Evolutionary conservation across 2,797 vertebrate species (phyloP), one percentile per base, ranked within the genome.

Genomic region (Poecilia gillii): DNA sequence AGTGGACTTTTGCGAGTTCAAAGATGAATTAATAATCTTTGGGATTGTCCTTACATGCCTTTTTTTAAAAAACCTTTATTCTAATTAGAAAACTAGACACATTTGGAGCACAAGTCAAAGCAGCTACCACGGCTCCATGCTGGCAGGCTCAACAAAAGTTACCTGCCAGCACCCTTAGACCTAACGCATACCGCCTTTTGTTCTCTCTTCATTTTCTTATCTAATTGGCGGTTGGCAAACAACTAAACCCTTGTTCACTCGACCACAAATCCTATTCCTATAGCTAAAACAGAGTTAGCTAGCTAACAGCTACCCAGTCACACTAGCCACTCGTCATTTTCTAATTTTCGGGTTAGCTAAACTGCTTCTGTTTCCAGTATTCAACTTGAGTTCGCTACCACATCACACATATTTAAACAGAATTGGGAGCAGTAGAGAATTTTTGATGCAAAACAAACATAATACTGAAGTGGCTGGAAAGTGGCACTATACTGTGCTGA

Each of bases 371-470:
- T n/a, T 33, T 76, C 66, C 7, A 49, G 4, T 23, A 33, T 51
- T n/a, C 9, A 25, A n/a, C 25, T 53, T 23, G 7, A 68, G 23
- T 39, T 68, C 20, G 20, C 20, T 12, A 68, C 8, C 64, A 23
- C 7, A 41, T 41, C 20, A 41, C 33, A 25, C 2, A 68, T 25
- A 39, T 41, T 68, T 47, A 87, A 81, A 83, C 73, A 0, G 85
- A 83, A 87, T 82, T n/a, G 80, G 62, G 68, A 49, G 59, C 25
- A 45, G 77, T 83, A 80, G 72, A 75, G 79, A 79, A 76, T 70
- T 94, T 92, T 93, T 92, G 91, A 94, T 93, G 90, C 88, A 92
- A 94, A 93, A 94, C 74, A 89, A 91, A 86, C 72, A 75, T 75
- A 81, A 86, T 82, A 86, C 90, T 93, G 91, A 91, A 90, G 91